Evolutionary conservation across 1,140 invertebrate species (phyloP).

Genomic region (Orchesella cincta): DNA sequence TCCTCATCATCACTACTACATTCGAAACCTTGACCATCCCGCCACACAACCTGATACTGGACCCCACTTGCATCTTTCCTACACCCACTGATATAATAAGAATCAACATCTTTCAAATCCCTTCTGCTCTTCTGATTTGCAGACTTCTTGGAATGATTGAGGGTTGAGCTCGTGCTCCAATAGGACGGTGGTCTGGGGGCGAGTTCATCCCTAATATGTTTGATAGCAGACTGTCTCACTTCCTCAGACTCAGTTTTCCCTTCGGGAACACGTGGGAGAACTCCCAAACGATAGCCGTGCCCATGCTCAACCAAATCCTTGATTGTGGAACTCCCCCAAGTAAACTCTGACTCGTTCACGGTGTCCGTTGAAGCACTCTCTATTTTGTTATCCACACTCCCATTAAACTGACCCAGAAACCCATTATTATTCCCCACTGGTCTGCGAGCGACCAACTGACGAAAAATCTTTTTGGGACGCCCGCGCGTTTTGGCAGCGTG

Average conservation of each 20-base stretch:
- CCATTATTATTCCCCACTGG: background rate
- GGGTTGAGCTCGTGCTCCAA: background rate
- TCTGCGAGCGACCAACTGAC: background rate
- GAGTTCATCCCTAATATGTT: background rate
- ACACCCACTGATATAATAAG: constrained; percentile 5
- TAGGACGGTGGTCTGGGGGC: constrained; percentile 4
- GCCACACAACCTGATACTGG: constrained; percentile 11
- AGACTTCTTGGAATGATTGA: background rate
- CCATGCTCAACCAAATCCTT: constrained; percentile 3
- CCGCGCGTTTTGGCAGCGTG: background rate
- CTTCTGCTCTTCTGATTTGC: background rate
- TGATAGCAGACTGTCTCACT: background rate
- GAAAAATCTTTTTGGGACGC: background rate
- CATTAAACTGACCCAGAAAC: background rate
- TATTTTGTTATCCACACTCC: background rate
- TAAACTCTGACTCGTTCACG: background rate
- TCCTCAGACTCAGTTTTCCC: background rate
- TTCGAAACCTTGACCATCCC: constrained; percentile 8
- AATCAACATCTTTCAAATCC: constrained; percentile 19
- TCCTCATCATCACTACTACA: constrained; percentile 3
- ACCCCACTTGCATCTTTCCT: background rate
- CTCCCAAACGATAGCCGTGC: background rate
- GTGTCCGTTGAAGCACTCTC: background rate
- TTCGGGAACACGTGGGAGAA: background rate
- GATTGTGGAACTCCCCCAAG: background rate